Base-by-base conservation (phyloP, 2,797 vertebrate genomes). In the Hirundo rustica region DNA sequence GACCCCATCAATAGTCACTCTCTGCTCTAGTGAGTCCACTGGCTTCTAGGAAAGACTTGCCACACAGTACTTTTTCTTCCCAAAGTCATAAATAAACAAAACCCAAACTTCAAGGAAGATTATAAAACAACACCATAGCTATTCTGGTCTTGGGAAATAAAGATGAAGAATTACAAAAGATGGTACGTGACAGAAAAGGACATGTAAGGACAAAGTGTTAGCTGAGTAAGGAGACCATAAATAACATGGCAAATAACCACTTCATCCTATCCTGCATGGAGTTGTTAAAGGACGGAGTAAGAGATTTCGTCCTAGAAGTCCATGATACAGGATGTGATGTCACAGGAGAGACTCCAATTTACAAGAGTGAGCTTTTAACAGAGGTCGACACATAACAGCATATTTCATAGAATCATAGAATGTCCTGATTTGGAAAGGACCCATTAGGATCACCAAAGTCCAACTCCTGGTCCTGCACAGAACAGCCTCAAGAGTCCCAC, bases 151-250 rank as follows among this genome's bases (percentile, higher is more conserved):
- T 76, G 30, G 54, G 75, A 90, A 91, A 88, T 12, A 19, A 95
- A 88, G 80, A 71, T 29, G 51, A 94, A 88, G 62, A 90, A 61
- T 60, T 76, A 73, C 40, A 84, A 70, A 93, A 91, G 73, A 75
- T 19, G 32, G 40, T 40, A 84, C 0, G 0, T 66, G 85, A 86
- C 50, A 50, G 1, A 3, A 61, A 80, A 70, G 38, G 53, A 81
- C 11, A 11, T 2, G 5, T 15, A 80, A 75, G 47, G 58, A 86
- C 58, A 54, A 54, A 54, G 19, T 0, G 0, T 57, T 83, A 68
- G n/a, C 25, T 26, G 32, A 92, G 34, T 72, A 84, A 84, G 44
- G 20, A 78, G 78, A 58, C 30, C 0, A 0, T 65, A 85, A 68
- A 54, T 48, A 58, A 84, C 27, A 34, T 38, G 47, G 61, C 32